Evolutionary conservation across 2,888 invertebrate genomes (phyloP).

Genomic region (Embidobia sp.): DNA sequence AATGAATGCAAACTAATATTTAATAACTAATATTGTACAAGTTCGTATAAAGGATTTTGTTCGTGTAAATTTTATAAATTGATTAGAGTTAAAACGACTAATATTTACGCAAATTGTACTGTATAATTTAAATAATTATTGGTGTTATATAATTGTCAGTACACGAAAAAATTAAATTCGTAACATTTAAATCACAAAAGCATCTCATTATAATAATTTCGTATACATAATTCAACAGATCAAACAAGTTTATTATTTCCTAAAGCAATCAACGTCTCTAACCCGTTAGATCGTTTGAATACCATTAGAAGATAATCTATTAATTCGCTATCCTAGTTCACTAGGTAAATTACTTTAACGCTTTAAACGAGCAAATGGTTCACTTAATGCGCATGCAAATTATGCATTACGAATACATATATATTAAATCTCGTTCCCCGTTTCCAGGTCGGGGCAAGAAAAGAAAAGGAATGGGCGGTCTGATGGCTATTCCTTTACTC

Average conservation of each 20-base stretch:
- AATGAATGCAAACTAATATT: no score
- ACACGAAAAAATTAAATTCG: background rate
- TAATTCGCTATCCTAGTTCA: conserved; percentile 37
- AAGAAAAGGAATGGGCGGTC: conserved; percentile 88
- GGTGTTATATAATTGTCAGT: conserved; percentile 20
- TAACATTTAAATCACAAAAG: conserved; percentile 15
- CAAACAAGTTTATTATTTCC: conserved; percentile 12
- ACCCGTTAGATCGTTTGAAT: conserved; percentile 50
- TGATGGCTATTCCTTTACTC: conserved; percentile 89
- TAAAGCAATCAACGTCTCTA: background rate
- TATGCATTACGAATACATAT: conserved; percentile 12
- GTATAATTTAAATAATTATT: conserved; percentile 22
- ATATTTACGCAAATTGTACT: no score
- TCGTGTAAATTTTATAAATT: no score
- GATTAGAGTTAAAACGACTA: no score
- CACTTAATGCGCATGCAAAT: conserved; percentile 20
- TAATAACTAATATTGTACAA: no score
- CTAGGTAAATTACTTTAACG: conserved; percentile 28
- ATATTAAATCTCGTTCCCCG: conserved; percentile 23
- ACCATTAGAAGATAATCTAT: conserved; percentile 32
- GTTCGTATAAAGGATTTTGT: no score
- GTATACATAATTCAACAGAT: conserved; percentile 30
- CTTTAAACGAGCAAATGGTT: conserved; percentile 31
- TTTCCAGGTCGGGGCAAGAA: conserved; percentile 84
- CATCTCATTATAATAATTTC: conserved; percentile 21